Conservation (phyloP, 2,113 vertebrate genomes). For the Tragelaphus buxtoni region DNA sequence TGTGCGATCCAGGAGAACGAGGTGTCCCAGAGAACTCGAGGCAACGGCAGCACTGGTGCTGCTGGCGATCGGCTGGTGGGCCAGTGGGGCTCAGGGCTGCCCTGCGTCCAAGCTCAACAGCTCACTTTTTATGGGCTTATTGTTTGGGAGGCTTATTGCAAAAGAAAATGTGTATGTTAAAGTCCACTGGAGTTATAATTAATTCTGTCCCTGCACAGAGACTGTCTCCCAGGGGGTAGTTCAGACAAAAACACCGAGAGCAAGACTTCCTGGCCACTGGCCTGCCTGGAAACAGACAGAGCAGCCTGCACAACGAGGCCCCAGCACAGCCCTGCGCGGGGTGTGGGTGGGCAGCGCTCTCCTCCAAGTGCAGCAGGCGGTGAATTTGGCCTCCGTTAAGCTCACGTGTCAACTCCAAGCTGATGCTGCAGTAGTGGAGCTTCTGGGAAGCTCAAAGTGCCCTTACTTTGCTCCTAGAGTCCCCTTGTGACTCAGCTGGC, state of each 20-base stretch:
- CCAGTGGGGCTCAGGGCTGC: neutral
- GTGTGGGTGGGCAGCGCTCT: neutral
- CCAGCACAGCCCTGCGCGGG: neutral
- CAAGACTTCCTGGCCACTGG: neutral
- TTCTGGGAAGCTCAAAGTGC: neutral
- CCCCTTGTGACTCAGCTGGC: neutral
- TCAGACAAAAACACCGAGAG: neutral
- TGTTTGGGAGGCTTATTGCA: neutral
- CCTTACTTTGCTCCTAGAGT: neutral
- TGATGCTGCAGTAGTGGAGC: neutral
- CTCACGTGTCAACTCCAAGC: neutral
- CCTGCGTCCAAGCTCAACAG: rapidly evolving
- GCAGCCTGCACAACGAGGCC: neutral
- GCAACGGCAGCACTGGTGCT: neutral
- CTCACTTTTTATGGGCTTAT: neutral
- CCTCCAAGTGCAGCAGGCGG: neutral
- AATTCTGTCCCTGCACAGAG: neutral
- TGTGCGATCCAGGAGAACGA: rapidly evolving
- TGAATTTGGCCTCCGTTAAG: neutral
- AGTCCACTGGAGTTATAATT: neutral
- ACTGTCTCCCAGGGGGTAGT: neutral
- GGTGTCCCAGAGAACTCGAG: neutral
- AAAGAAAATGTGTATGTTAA: neutral
- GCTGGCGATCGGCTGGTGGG: neutral
- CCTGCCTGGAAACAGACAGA: neutral